Evolutionary conservation across 1,140 invertebrate genomes (phyloP), one percentile per base, ranked within the genome.

Genomic region (Trichonephila clavipes): DNA sequence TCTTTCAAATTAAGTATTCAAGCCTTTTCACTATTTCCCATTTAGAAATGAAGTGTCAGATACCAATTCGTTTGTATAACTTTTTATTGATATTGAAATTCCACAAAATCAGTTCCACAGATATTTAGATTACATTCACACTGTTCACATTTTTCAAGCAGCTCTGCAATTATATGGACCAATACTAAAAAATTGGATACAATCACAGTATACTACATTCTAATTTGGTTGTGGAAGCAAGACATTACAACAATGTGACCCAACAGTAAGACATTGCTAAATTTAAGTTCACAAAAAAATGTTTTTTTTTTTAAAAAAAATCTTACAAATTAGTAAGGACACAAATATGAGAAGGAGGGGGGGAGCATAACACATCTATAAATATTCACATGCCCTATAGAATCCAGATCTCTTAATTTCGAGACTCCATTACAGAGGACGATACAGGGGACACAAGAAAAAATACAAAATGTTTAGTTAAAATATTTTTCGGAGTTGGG

Each of bases 401-500:
- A 77, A 40, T 77, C n/a, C 16, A 77, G 72, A 69, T n/a, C 21
- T n/a, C 24, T 77, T 24, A 34, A 16, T 18, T 24, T 34, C 18
- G 72, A 40, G 72, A 77, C 28, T 18, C 72, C 34, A 77, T 34
- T 18, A 28, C 72, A 77, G 28, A 77, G 72, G 28, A 77, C 28
- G 28, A 77, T n/a, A 69, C 10, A 34, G 77, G 34, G 16, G 16
- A 18, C 1, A 40, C 24, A 72, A 1, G 18, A 18, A 34, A 34
- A 18, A 34, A 1, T 18, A 18, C 18, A 40, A 34, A 18, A 77
- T 10, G 14, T 87, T n/a, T 64, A 88, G 51, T 94, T 94, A 94
- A 96, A 96, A 94, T 96, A 96, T 94, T 95, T 95, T 87, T 96
- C 95, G 59, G 96, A 95, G 94, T 96, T 96, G 19, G 96, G 96